Percentiles rank a stretch among this genome's conserved stretches.
phyloP scores from a whole-genome alignment of 2,888 invertebrate species.

The Dione juno region DNA sequence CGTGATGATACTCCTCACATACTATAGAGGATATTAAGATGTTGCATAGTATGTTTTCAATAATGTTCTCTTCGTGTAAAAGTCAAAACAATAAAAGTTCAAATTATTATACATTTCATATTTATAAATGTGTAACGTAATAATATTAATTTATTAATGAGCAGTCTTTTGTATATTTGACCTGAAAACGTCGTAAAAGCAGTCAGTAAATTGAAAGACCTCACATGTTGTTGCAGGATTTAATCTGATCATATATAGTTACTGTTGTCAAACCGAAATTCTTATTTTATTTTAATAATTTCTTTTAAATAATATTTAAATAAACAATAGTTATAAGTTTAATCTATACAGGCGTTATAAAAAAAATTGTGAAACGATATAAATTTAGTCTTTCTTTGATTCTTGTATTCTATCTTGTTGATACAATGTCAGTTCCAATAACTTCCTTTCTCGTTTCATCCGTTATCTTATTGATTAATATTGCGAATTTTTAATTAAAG shows the following conservation, averaged over 20 bases:
- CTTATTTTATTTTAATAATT: constrained; percentile 3
- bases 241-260: constrained; percentile 7
- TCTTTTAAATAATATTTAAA: too few relatives aligned
- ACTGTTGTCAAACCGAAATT: not conserved
- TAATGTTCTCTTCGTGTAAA: too few relatives aligned
- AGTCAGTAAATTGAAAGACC: constrained; percentile 5
- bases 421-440: not conserved
- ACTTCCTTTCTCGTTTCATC: not conserved
- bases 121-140: not conserved
- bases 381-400: not conserved
- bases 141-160: not conserved
- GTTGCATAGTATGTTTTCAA: too few relatives aligned
- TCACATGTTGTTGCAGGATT: constrained; percentile 10
- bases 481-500: constrained; percentile 5
- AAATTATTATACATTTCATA: too few relatives aligned
- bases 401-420: not conserved
- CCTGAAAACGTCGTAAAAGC: not conserved
- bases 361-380: not conserved
- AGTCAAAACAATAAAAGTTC: too few relatives aligned
- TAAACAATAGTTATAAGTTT: not conserved
- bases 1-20: too few relatives aligned
- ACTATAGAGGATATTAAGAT: too few relatives aligned
- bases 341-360: not conserved
- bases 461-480: not conserved
- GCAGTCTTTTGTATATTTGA: not conserved